Percentiles rank a stretch among this genome's conserved stretches.
phyloP scores from a whole-genome alignment of 1,140 invertebrate genomes.

The Triops cancriformis region DNA sequence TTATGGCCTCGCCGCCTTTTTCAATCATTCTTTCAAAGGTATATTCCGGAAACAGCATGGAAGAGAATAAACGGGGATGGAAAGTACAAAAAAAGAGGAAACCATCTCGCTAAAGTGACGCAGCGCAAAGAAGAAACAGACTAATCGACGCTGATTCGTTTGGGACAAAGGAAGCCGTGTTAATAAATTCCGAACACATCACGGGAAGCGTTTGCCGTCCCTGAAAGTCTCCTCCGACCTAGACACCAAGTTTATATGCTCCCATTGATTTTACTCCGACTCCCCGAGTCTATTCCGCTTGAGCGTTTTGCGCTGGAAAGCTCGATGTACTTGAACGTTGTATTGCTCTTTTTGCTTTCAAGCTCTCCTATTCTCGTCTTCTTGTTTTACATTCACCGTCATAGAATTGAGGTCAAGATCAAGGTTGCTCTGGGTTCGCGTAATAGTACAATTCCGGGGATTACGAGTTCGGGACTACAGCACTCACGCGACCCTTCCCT shows the following conservation, averaged over 20 bases:
- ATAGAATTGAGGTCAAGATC: conserved; percentile 9
- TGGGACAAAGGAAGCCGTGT: not conserved
- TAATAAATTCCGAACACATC: not conserved
- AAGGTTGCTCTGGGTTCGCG: conserved; percentile 8
- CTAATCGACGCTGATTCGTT: not conserved
- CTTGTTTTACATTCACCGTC: conserved; percentile 10
- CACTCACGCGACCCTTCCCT: not conserved
- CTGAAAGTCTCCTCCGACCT: not conserved
- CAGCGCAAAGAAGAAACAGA: not conserved
- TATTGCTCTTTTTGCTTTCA: not conserved
- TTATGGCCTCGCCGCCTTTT: not conserved
- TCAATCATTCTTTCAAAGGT: not conserved
- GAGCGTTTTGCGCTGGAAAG: not conserved
- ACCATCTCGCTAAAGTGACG: not conserved
- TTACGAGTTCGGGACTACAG: not conserved
- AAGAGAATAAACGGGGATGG: not conserved
- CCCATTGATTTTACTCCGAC: not conserved
- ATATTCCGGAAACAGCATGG: not conserved
- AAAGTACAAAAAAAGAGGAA: not conserved
- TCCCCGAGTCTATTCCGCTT: not conserved
- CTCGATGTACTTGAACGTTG: not conserved
- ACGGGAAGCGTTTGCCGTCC: not conserved
- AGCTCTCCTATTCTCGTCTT: not conserved
- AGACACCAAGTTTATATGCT: not conserved
- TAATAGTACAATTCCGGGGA: conserved; percentile 5